phyloP scores from a whole-genome alignment of 2,113 vertebrate species.

The Plecturocebus donacophilus region DNA sequence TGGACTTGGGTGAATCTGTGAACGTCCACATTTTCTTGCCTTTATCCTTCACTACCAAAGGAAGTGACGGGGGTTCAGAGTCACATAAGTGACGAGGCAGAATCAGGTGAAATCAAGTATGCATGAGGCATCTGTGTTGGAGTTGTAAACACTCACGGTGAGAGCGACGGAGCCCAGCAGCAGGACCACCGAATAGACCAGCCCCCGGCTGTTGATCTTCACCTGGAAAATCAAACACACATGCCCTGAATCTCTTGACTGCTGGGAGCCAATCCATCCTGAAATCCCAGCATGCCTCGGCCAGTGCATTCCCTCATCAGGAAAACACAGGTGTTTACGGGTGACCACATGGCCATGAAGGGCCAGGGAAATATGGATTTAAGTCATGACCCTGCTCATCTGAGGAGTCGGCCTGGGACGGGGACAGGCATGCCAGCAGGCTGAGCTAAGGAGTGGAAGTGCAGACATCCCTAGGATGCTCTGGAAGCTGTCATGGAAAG shows the following conservation, averaged over 20 bases:
- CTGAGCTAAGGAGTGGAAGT: background rate
- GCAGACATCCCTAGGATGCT: background rate
- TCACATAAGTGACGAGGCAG: fast-evolving
- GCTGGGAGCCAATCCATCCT: fast-evolving
- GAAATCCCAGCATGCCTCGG: fast-evolving
- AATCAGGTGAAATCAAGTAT: fast-evolving
- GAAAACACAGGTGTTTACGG: background rate
- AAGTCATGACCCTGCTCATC: background rate
- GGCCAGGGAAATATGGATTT: background rate
- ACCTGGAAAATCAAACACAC: conserved; percentile 85
- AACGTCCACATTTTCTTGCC: background rate
- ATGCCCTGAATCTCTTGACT: background rate
- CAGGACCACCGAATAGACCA: conserved; percentile 96
- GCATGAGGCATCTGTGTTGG: fast-evolving
- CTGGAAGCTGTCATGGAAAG: background rate
- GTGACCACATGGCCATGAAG: fast-evolving
- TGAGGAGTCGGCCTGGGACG: background rate
- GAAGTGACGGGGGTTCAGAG: background rate
- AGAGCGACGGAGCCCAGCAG: conserved; percentile 96
- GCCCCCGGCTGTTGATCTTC: conserved; percentile 95
- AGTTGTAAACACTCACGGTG: conserved; percentile 88
- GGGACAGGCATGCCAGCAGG: fast-evolving
- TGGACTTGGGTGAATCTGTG: background rate
- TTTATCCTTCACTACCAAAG: background rate
- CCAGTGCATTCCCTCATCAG: fast-evolving